Base-by-base conservation (phyloP, 2,797 vertebrate species). In the Streptopelia turtur region DNA sequence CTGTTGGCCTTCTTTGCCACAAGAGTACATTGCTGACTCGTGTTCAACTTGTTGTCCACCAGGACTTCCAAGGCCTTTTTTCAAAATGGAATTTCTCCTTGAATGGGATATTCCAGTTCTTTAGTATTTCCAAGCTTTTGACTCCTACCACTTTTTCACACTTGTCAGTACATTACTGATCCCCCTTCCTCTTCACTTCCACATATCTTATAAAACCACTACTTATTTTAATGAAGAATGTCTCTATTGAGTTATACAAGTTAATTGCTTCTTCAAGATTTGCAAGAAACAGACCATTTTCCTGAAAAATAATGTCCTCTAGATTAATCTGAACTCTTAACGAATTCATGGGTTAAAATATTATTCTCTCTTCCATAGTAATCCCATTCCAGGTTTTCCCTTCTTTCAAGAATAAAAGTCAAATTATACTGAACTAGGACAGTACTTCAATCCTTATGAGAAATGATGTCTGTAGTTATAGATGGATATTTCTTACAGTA, bases 1-100 rank as follows among this genome's bases (percentile, higher is more conserved):
- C 17, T 15, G 9, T 11, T 80, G 43, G 2, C 8, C 0, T 3
- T 3, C 52, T 81, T 49, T 72, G 6, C 11, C 18, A 4, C 18
- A 41, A 52, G 20, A 6, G 6, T 16, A 27, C 12, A 13, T 13
- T 35, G 23, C 25, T 72, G 28, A 10, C 10, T 52, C 18, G 6
- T 18, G 27, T 70, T 60, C 12, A 23, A 10, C 25, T 66, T 37
- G 6, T 14, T 45, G 24, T 57, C 31, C 47, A 57, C 8, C 0
- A 4, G 18, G 41, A 55, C 7, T 52, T 68, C 22, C 33, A 57
- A 41, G 2, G 3, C 16, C 53, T 41, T 77, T 77, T 21, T 66
- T 4, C 11, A 47, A 55, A 27, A 49, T 5, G 10, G 35, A 80
- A 43, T 50, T 78, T 83, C 13, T 11, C 12, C 6, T 37, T 53